These are phyloP conservation scores for Adelognathus sp. DNA, from an alignment of 2,888 invertebrate species.

Conservation along the genomic window DNA sequence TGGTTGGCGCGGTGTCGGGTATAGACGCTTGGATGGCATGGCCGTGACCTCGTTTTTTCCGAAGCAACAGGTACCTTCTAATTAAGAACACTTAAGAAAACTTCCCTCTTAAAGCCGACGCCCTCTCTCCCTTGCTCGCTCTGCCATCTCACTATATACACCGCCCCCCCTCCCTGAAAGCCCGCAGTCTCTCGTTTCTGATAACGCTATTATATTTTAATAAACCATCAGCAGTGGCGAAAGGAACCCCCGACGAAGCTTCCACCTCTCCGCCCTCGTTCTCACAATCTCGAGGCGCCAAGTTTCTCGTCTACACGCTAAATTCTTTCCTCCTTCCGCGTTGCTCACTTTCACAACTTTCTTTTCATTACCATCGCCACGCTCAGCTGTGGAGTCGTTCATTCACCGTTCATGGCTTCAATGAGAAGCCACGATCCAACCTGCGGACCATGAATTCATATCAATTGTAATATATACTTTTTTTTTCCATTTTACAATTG, in stretches of 20 bases:
- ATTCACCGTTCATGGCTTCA: neutral
- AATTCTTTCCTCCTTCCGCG: slow-evolving; percentile 54
- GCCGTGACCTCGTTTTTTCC: slow-evolving; percentile 81
- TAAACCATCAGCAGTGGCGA: slow-evolving; percentile 71
- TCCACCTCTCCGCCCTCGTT: slow-evolving; percentile 45
- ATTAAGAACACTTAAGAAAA: slow-evolving; percentile 82
- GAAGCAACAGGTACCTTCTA: slow-evolving; percentile 81
- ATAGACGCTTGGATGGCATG: slow-evolving; percentile 67
- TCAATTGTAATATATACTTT: neutral
- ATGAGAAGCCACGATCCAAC: neutral
- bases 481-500: too few species aligned
- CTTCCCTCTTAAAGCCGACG: slow-evolving; percentile 81
- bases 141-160: neutral
- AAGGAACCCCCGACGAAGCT: slow-evolving; percentile 15
- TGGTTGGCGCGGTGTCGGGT: slow-evolving; percentile 65
- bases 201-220: slow-evolving; percentile 81
- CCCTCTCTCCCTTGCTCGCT: slow-evolving; percentile 63
- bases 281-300: slow-evolving; percentile 65
- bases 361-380: slow-evolving; percentile 6
- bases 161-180: neutral
- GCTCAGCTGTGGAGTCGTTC: neutral
- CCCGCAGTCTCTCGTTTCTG: slow-evolving; percentile 65
- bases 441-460: neutral
- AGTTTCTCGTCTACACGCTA: slow-evolving; percentile 42
- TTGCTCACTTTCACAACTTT: slow-evolving; percentile 50